Evolutionary conservation across 2,113 vertebrate genomes (phyloP).

Genomic region (Acrocephalus arundinaceus): DNA sequence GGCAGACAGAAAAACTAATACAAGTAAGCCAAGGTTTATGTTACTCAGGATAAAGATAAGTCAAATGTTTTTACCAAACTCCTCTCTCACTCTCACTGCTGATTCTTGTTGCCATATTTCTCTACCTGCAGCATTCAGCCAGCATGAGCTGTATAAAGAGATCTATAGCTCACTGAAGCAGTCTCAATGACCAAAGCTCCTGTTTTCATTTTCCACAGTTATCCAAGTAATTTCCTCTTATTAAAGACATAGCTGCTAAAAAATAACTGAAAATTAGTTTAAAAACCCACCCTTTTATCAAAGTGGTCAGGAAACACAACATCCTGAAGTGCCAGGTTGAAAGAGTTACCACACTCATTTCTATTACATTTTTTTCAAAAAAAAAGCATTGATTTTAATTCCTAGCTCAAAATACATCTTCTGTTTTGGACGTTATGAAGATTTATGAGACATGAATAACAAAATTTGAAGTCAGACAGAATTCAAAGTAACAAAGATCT

Average conservation of each 20-base stretch:
- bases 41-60: neutral
- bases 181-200: neutral
- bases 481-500: neutral
- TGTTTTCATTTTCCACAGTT: neutral
- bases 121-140: neutral
- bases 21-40: neutral
- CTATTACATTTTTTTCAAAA: neutral
- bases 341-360: neutral
- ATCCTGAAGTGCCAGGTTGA: neutral
- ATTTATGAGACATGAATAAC: neutral
- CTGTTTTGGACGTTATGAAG: neutral
- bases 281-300: neutral
- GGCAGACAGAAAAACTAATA: neutral
- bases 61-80: neutral
- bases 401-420: neutral
- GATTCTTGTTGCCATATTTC: neutral
- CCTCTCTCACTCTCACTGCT: neutral
- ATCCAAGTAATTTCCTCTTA: neutral
- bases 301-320: neutral
- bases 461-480: neutral
- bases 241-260: neutral
- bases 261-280: neutral
- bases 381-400: neutral
- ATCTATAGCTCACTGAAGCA: neutral
- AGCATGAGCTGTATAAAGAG: neutral